Base-by-base conservation (phyloP, 2,888 invertebrate genomes). In the Rhaphigaster nebulosa region DNA sequence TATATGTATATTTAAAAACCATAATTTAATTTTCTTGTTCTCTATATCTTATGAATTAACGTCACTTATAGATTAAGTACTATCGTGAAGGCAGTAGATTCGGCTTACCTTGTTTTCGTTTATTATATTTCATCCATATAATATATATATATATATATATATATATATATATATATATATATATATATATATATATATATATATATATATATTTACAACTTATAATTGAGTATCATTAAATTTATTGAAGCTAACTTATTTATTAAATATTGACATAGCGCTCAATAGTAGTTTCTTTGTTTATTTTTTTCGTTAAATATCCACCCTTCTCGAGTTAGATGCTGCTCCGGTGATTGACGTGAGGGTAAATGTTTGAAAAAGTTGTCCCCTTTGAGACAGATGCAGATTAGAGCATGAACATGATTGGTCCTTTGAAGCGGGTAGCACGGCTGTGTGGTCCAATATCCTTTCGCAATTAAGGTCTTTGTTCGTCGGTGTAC, bases 381-480 rank as follows among this genome's bases (percentile, higher is more conserved):
- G 45, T 45, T 45, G 45, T n/a, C 4, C 45, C 45, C 84, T 84
- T 84, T 41, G 84, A 84, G 84, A 84, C 45, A 80, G 41, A 84
- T 84, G 84, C 26, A 84, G n/a, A 84, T 84, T 84, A n/a, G 45
- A 84, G 45, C 45, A 84, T n/a, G n/a, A n/a, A n/a, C n/a, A n/a
- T 84, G 84, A 84, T 84, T 84, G n/a, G 41, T 0, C 5, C 84
- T 84, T 84, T 84, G 84, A 45, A 84, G 45, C 45, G 45, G 80
- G 0, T 12, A 15, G 45, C 45, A n/a, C 70, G 45, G n/a, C 45
- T 45, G n/a, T 84, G 45, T n/a, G 45, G 13, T 38, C 84, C 84
- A 84, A 84, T 84, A 84, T 84, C 84, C 84, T 84, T 84, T 84
- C 84, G 84, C 45, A 84, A 84, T 84, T 45, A 84, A 50, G 84